These are phyloP conservation scores for Phthorimaea operculella DNA, from an alignment of 1,140 invertebrate genomes.

Conservation along the genomic window DNA sequence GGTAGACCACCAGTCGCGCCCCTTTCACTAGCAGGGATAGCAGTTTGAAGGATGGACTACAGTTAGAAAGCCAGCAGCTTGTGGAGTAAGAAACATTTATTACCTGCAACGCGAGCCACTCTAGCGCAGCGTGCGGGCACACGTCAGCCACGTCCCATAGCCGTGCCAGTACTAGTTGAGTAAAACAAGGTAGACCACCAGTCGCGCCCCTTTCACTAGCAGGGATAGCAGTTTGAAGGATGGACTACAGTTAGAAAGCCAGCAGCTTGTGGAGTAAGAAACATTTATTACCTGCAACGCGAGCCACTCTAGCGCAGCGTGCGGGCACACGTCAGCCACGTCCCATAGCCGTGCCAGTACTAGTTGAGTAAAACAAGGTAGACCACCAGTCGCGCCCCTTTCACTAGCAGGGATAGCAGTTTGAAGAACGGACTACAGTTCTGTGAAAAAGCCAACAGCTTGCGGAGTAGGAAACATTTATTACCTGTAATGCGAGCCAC, in stretches of 20 bases:
- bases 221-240: slow-evolving; percentile 91
- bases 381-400: slow-evolving; percentile 79
- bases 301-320: slow-evolving; percentile 92
- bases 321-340: slow-evolving; percentile 88
- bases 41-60: slow-evolving; percentile 92
- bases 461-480: too few relatives aligned
- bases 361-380: slow-evolving; percentile 90
- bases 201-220: slow-evolving; percentile 80
- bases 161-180: slow-evolving; percentile 84
- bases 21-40: slow-evolving; percentile 82
- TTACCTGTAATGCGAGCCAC: slow-evolving; percentile 85
- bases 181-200: slow-evolving; percentile 88
- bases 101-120: slow-evolving; percentile 87
- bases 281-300: slow-evolving; percentile 71
- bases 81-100: too few relatives aligned
- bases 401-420: slow-evolving; percentile 82
- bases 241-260: too few relatives aligned
- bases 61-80: too few relatives aligned
- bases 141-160: slow-evolving; percentile 93
- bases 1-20: slow-evolving; percentile 83
- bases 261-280: too few relatives aligned
- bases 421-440: slow-evolving; percentile 95
- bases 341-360: slow-evolving; percentile 91
- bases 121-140: slow-evolving; percentile 89
- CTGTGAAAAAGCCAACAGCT: too few relatives aligned